Evolutionary conservation across 2,797 vertebrate species (phyloP), one percentile per base, ranked within the genome.

Genomic region (Epinephelus coioides): DNA sequence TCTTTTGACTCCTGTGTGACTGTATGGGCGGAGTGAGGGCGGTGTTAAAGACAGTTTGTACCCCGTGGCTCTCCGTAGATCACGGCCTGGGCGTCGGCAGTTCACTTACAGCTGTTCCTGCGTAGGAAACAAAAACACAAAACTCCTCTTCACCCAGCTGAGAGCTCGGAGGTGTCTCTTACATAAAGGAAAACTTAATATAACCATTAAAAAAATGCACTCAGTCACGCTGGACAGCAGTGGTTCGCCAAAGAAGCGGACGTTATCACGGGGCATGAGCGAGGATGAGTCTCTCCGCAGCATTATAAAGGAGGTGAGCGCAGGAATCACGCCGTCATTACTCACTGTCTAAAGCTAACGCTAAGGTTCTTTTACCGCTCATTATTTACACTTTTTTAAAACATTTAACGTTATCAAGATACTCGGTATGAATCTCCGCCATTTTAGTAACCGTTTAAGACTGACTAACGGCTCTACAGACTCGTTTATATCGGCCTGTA

Each of bases 241-340:
- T 5, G 93, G 85, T 0, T 95, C 96, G 11, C 95, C 95, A 1
- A 94, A 82, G 70, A 95, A 92, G 69, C 85, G 95, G 76, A 82
- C 89, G 13, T 75, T 95, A 12, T 95, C 95, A 51, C 94, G 95
- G 25, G 95, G 92, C 70, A 54, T 95, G 65, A 96, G 95, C 80
- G 96, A 96, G 62, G 96, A 96, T 4, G 96, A 96, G 83, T 95
- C 95, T 2, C 93, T 96, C 1, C 93, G 93, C 60, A 94, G 88
- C 86, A 90, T 96, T 1, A 96, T 96, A 9, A 91, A 89, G 57
- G 95, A 96, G 95, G 96, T 95, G 76, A 86, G 91, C 14, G 7
- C 13, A 25, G 46, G 65, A 89, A 83, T 83, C 67, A 83, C 73
- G n/a, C 12, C 55, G 62, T 44, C 63, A 11, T 30, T 7, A 15